These are phyloP conservation scores for Catocala fraxini DNA, from an alignment of 2,888 invertebrate species.

Conservation along the genomic window DNA sequence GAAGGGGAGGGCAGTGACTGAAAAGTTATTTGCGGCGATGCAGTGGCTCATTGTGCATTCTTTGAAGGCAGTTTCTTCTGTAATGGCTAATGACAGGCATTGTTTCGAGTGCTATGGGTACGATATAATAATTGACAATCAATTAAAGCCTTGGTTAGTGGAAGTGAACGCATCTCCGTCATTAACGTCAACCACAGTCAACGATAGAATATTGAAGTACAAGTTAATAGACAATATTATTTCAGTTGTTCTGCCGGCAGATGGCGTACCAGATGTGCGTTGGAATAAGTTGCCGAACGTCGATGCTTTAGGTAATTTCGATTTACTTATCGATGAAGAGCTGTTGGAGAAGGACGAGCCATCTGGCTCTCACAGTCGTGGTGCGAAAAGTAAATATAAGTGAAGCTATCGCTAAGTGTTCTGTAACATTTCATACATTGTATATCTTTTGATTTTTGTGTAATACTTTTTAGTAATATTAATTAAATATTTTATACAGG, in stretches of 20 bases:
- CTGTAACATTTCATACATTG: not conserved
- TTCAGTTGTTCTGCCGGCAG: conserved; percentile 95
- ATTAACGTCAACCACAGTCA: conserved; percentile 96
- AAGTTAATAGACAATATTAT: conserved; percentile 97
- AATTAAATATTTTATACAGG: too few species aligned
- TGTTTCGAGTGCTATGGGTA: conserved; percentile 98
- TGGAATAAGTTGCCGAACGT: conserved; percentile 93
- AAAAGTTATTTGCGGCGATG: conserved; percentile 95
- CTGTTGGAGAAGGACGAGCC: conserved; percentile 88
- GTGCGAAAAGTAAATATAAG: conserved; percentile 18
- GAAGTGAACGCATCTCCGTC: conserved; percentile 98
- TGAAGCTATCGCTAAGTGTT: not conserved
- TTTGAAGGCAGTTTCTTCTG: conserved; percentile 95
- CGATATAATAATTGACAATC: conserved; percentile 97
- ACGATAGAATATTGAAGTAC: conserved; percentile 96
- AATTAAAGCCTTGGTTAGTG: conserved; percentile 96
- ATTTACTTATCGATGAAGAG: conserved; percentile 92
- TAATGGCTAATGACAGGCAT: conserved; percentile 96
- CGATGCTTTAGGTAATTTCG: conserved; percentile 93
- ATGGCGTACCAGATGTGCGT: conserved; percentile 94
- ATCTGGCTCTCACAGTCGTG: conserved; percentile 8
- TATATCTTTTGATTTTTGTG: not conserved
- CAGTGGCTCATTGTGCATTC: conserved; percentile 96
- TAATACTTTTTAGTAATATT: too few species aligned
- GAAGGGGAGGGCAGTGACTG: conserved; percentile 94